Percentiles rank a stretch among this genome's conserved stretches.
Conservation (phyloP, 2,888 invertebrate species). For the Heliconius ismenius region DNA sequence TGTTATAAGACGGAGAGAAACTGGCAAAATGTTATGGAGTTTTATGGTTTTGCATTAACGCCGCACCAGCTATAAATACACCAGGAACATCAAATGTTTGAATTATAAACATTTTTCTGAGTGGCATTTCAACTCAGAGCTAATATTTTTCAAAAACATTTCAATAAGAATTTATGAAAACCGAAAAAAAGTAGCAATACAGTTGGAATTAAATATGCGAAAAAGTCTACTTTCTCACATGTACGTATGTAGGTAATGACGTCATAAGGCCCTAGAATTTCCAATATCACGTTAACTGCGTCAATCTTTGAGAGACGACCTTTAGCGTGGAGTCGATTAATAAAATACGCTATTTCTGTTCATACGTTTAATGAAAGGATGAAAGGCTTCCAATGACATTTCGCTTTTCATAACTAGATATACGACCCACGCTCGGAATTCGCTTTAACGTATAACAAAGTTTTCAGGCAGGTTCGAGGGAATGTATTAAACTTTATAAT, state of each 20-base stretch:
- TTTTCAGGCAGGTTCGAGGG: neutral
- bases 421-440: slow-evolving; percentile 8
- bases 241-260: slow-evolving; percentile 10
- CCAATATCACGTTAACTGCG: slow-evolving; percentile 46
- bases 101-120: too few relatives aligned
- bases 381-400: slow-evolving; percentile 18
- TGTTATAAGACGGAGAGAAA: neutral
- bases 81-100: too few relatives aligned
- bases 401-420: slow-evolving; percentile 11
- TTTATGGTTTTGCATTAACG: neutral
- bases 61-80: too few relatives aligned
- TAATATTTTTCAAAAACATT: too few relatives aligned
- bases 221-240: neutral
- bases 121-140: too few relatives aligned
- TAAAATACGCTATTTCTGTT: slow-evolving; percentile 27
- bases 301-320: slow-evolving; percentile 44
- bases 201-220: neutral
- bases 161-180: neutral
- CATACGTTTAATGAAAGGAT: slow-evolving; percentile 15
- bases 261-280: slow-evolving; percentile 36
- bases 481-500: neutral
- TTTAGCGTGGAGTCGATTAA: slow-evolving; percentile 28
- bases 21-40: neutral
- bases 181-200: neutral
- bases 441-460: neutral